Conservation (phyloP, 2,888 invertebrate genomes). For the Molorchus minor region DNA sequence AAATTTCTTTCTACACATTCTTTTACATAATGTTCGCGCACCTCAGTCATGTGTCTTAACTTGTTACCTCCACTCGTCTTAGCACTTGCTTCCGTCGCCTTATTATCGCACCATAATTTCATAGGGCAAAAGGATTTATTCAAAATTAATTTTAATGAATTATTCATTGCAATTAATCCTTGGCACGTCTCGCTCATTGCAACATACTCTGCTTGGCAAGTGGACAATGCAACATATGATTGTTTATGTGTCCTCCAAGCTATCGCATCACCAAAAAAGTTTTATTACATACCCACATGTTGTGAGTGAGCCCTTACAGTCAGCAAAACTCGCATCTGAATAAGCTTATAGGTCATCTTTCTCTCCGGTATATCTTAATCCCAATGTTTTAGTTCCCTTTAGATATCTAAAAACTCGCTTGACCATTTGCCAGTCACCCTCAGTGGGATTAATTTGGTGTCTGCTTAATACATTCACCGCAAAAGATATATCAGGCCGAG, state of each 20-base stretch:
- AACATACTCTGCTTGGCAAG: conserved; percentile 9
- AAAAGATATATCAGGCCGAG: too few species aligned
- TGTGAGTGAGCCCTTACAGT: neutral
- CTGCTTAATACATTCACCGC: too few species aligned
- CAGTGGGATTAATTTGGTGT: too few species aligned
- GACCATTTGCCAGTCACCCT: too few species aligned
- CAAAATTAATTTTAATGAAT: conserved; percentile 9
- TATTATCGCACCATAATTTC: conserved; percentile 8
- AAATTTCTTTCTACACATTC: conserved; percentile 8
- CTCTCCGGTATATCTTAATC: conserved; percentile 3
- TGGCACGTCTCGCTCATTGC: conserved; percentile 6
- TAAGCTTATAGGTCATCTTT: neutral
- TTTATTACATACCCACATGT: conserved; percentile 6
- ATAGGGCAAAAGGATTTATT: conserved; percentile 1
- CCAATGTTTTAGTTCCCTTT: conserved; percentile 3
- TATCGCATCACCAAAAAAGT: conserved; percentile 2
- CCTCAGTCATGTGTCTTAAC: conserved; percentile 8
- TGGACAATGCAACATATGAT: conserved; percentile 6
- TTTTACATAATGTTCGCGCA: conserved; percentile 7
- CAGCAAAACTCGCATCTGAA: conserved; percentile 6
- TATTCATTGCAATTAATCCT: conserved; percentile 1
- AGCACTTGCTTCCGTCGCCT: conserved; percentile 2
- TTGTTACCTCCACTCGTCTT: neutral
- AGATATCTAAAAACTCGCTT: too few species aligned
- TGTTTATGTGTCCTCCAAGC: conserved; percentile 8